phyloP scores from a whole-genome alignment of 2,113 vertebrate species.

The Sardina pilchardus region DNA sequence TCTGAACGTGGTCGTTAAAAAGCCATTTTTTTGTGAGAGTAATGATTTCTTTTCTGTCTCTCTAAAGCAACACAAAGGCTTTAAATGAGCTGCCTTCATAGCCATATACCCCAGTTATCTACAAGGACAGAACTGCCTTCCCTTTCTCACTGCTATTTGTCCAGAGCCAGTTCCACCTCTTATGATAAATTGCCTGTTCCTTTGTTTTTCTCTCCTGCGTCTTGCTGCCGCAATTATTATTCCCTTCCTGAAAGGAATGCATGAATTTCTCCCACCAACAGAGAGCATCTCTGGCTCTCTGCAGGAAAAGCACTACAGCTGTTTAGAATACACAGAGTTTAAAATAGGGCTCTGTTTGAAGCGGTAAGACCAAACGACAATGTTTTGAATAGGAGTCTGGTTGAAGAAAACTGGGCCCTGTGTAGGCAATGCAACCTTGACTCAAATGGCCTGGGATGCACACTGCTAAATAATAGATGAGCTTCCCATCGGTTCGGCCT shows the following conservation, averaged over 20 bases:
- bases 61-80: slow-evolving; percentile 16
- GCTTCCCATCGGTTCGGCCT: slow-evolving; percentile 36
- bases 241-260: neutral
- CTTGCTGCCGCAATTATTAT: neutral
- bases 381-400: slow-evolving; percentile 32
- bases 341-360: neutral
- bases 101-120: neutral
- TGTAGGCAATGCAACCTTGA: slow-evolving; percentile 40
- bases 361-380: neutral
- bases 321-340: slow-evolving; percentile 4
- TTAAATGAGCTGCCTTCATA: slow-evolving; percentile 5
- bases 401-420: slow-evolving; percentile 18
- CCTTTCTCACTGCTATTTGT: neutral
- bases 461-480: slow-evolving; percentile 45
- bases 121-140: slow-evolving; percentile 1
- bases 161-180: slow-evolving; percentile 2
- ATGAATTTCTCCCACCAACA: neutral
- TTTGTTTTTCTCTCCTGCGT: slow-evolving; percentile 7
- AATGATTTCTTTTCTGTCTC: slow-evolving; percentile 28
- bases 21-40: slow-evolving; percentile 19
- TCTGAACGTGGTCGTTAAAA: neutral
- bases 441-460: slow-evolving; percentile 33
- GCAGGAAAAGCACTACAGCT: neutral
- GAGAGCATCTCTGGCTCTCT: neutral
- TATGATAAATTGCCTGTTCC: slow-evolving; percentile 16